Evolutionary conservation across 2,113 vertebrate species (phyloP), one percentile per base, ranked within the genome.

Genomic region (Aphyosemion australe): DNA sequence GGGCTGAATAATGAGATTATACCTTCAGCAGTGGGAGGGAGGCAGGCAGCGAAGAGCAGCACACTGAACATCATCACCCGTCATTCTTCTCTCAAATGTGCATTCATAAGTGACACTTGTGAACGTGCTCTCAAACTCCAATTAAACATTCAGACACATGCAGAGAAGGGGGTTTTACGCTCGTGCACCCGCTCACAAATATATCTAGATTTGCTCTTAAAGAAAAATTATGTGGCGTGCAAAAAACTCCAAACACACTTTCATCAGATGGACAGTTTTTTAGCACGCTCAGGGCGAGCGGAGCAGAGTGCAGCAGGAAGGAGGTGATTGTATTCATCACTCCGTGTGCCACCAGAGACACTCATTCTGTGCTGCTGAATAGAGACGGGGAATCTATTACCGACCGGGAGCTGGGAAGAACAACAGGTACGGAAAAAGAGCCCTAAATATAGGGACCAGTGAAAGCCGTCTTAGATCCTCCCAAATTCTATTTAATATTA

Each of bases 1-100:
- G 79, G 82, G 65, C 73, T 86, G 80, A 86, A 86, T 90, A 88
- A 85, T 87, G 79, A 82, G 80, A 89, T 88, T 80, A 46, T 47
- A 88, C 73, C 69, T 65, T 73, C 71, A 20, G 59, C 61, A 72
- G 60, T 58, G 53, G 74, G 78, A 72, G 75, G 55, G 52, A 57
- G 59, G 72, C 47, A 45, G 26, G 26, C 56, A 21, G 6, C 34
- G 49, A 26, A 26, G 26, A 63, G 77, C 53, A 14, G 69, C 59
- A 19, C 54, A 51, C 32, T 37, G 67, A 79, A 69, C 75, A 83
- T 78, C 80, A 79, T 79, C 79, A 56, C 69, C 57, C 57, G 21
- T 75, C 74, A 76, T 21, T 58, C 56, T 73, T 68, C 64, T 42
- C 71, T 65, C 74, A 73, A 19, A 61, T 54, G 50, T 48, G 53